A percentile compares a stretch with the other conserved stretches of the same genome.
Conservation (phyloP, 2,113 vertebrate genomes). For the Pelodiscus sinensis region DNA sequence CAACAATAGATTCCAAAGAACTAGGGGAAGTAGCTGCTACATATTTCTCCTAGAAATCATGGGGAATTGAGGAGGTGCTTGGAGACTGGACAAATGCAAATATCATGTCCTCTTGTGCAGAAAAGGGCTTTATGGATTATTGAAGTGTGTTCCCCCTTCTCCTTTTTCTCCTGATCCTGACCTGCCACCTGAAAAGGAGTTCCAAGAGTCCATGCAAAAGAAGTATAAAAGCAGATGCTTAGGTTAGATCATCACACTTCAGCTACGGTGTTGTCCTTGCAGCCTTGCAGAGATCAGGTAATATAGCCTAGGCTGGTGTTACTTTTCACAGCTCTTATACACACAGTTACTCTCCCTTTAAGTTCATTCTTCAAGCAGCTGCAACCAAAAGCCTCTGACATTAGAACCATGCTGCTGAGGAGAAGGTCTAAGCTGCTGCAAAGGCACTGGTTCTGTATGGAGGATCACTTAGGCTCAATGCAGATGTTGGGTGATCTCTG, state of each 20-base stretch:
- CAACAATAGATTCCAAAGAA: neutral
- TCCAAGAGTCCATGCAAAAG: neutral
- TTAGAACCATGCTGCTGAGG: neutral
- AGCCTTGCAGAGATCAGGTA: neutral
- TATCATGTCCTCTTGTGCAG: neutral
- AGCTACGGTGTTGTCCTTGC: neutral
- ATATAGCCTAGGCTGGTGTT: neutral
- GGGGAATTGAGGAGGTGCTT: neutral
- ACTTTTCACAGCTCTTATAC: neutral
- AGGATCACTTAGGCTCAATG: neutral
- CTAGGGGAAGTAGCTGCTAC: neutral
- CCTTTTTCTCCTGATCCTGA: neutral
- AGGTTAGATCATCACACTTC: too few species aligned
- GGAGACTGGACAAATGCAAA: neutral
- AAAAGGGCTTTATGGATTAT: too few species aligned
- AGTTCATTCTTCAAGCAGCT: neutral
- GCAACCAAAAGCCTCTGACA: neutral
- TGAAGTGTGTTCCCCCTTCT: neutral
- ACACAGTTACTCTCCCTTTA: neutral
- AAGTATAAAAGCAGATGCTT: too few species aligned
- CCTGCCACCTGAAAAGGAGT: neutral
- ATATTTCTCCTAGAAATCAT: neutral
- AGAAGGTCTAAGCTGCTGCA: neutral
- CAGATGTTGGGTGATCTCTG: neutral
- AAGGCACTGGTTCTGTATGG: neutral